These are phyloP conservation scores for Emydoidea blandingii DNA, from an alignment of 2,797 vertebrate species.

Conservation along the genomic window DNA sequence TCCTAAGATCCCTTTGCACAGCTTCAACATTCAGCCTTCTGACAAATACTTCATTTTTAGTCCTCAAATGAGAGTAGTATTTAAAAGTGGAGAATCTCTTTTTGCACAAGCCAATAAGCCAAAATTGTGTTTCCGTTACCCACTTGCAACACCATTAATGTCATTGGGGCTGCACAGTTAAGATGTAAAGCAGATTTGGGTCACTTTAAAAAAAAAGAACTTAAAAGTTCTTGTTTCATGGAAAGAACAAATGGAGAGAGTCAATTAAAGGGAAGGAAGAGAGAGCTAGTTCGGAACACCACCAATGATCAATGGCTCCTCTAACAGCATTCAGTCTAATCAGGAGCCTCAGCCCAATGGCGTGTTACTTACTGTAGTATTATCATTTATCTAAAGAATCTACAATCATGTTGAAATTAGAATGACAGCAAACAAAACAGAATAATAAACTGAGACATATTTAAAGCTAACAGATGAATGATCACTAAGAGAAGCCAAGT, in stretches of 20 bases:
- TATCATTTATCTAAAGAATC: background rate
- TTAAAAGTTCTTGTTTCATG: background rate
- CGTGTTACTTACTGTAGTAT: background rate
- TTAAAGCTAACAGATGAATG: background rate
- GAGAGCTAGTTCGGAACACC: background rate
- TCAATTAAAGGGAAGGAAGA: background rate
- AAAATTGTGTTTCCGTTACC: background rate
- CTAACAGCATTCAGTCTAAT: background rate
- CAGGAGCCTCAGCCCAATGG: background rate
- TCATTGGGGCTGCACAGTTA: background rate
- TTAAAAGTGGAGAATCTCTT: background rate
- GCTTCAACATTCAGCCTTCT: background rate
- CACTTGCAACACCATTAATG: background rate
- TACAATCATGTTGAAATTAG: background rate
- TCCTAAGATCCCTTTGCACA: background rate
- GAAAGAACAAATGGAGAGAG: too few species aligned
- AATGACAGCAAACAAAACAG: background rate
- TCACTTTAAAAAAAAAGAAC: background rate
- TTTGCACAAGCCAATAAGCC: background rate
- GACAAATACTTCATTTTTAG: background rate
- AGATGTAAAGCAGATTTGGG: background rate
- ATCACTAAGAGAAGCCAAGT: fast-evolving
- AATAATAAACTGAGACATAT: too few species aligned
- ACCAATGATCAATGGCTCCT: background rate
- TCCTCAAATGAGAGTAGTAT: background rate